Evolutionary conservation across 2,888 invertebrate species (phyloP).

Genomic region (Mythimna impura): DNA sequence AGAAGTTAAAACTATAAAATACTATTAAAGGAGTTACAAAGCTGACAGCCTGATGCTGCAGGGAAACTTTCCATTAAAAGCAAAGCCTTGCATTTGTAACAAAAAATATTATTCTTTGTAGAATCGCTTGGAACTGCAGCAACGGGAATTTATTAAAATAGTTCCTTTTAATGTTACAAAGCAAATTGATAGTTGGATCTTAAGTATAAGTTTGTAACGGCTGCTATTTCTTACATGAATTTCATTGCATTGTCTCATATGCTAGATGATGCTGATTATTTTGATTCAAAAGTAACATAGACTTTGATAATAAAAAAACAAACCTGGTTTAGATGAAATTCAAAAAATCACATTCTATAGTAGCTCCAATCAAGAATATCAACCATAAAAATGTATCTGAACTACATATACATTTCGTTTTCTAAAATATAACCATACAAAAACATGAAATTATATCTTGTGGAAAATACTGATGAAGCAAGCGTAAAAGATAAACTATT

Average conservation of each 20-base stretch:
- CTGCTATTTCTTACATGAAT: not conserved
- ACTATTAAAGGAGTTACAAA: constrained; percentile 62
- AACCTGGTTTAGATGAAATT: no score
- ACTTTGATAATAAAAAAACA: no score
- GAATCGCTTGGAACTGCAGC: constrained; percentile 38
- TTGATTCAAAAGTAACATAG: no score
- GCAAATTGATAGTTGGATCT: constrained; percentile 42
- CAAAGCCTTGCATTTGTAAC: constrained; percentile 59
- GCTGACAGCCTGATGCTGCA: constrained; percentile 61
- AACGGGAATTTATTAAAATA: constrained; percentile 56
- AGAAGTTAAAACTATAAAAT: constrained; percentile 64
- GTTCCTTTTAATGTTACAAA: constrained; percentile 44
- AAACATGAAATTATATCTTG: no score
- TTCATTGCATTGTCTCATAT: not conserved
- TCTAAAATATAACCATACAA: no score
- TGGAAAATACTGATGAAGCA: not conserved
- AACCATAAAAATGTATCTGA: no score
- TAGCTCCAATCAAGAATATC: no score
- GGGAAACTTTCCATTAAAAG: constrained; percentile 67
- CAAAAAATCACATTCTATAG: no score
- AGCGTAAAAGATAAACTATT: not conserved
- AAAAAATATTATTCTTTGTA: constrained; percentile 64
- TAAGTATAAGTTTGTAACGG: constrained; percentile 3
- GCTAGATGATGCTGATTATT: no score
- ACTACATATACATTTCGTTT: no score